These are phyloP conservation scores for Peucedramus taeniatus DNA, from an alignment of 2,113 vertebrate genomes.

Conservation along the genomic window DNA sequence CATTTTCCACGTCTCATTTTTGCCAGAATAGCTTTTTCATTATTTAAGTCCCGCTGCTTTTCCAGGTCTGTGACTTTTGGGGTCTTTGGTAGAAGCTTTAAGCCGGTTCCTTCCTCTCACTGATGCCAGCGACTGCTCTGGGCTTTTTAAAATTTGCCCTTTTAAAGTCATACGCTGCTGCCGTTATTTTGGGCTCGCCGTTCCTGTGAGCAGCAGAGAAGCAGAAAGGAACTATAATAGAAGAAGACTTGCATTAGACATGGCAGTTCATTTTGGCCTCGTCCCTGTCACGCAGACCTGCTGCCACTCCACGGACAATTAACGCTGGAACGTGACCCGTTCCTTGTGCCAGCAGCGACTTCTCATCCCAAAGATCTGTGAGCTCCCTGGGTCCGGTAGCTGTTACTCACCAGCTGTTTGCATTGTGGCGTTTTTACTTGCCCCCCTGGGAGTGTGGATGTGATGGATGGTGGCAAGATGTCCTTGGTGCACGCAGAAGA, in stretches of 20 bases:
- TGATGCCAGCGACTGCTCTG: neutral
- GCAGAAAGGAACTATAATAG: neutral
- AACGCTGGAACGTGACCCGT: fast-evolving
- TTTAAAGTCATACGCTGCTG: neutral
- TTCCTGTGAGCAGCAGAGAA: neutral
- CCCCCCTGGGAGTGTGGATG: neutral
- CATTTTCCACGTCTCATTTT: neutral
- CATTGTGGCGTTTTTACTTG: neutral
- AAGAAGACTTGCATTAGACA: neutral
- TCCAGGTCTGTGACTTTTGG: neutral
- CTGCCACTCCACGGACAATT: neutral
- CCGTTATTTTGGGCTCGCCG: neutral
- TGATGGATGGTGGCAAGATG: neutral
- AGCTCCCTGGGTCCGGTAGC: neutral
- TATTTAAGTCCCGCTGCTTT: neutral
- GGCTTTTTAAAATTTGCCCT: neutral
- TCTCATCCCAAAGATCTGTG: neutral
- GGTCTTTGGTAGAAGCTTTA: neutral
- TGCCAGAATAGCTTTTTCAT: neutral
- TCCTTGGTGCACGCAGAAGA: fast-evolving
- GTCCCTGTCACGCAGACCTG: neutral
- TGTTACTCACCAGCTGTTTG: neutral
- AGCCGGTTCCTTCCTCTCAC: fast-evolving
- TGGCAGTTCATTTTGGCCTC: neutral
- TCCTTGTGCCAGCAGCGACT: fast-evolving